A percentile compares a stretch with the other conserved stretches of the same genome.
Conservation (phyloP, 2,797 vertebrate genomes). For the Carduelis carduelis region DNA sequence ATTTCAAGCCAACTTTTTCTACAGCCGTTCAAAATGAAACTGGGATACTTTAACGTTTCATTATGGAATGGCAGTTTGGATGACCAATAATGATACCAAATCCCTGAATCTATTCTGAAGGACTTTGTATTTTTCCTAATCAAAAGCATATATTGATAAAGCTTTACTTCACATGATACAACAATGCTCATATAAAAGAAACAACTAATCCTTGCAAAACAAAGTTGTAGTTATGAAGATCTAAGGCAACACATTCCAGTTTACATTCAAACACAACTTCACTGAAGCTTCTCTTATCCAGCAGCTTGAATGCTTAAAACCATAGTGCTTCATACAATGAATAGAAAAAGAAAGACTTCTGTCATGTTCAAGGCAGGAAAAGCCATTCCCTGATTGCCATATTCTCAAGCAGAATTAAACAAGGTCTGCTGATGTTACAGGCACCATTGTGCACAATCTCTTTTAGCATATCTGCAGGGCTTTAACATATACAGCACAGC, state of each 20-base stretch:
- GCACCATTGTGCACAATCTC: not conserved
- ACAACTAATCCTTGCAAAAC: not conserved
- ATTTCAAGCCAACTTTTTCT: not conserved
- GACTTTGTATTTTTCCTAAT: not conserved
- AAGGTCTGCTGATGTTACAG: not conserved
- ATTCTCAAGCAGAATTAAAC: not conserved
- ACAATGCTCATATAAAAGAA: not conserved
- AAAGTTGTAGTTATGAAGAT: not conserved
- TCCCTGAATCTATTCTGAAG: not conserved
- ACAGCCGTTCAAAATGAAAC: not conserved
- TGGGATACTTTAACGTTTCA: not conserved
- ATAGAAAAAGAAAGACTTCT: not conserved
- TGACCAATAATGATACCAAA: not conserved
- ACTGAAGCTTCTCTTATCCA: not conserved
- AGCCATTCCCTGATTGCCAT: not conserved
- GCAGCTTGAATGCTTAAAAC: not conserved
- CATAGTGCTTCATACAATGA: not conserved
- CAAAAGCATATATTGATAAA: not conserved
- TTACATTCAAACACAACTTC: not conserved
- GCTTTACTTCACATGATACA: not conserved
- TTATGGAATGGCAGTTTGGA: not conserved
- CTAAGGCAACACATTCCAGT: not conserved
- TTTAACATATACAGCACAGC: not conserved
- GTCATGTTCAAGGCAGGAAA: not conserved
- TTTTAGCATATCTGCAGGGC: slow-evolving; percentile 2